These are phyloP conservation scores for Pitta sordida DNA, from an alignment of 2,113 vertebrate species.

Conservation along the genomic window DNA sequence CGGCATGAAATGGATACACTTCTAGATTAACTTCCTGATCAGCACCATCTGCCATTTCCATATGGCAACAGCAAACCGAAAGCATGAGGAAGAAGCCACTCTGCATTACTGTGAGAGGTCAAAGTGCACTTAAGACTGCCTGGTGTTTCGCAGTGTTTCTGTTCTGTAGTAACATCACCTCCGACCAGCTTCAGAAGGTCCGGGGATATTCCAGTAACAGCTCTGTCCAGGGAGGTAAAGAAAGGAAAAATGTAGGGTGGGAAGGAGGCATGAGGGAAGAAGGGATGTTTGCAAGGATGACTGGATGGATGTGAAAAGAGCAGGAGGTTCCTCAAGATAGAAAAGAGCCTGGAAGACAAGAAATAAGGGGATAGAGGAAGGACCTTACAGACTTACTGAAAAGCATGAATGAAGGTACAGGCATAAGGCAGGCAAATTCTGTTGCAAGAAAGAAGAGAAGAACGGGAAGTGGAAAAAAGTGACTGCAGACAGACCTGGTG, in stretches of 20 bases:
- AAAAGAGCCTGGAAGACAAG: neutral
- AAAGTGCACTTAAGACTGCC: neutral
- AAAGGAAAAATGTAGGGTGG: neutral
- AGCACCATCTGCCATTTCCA: constrained; percentile 64
- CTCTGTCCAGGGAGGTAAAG: neutral
- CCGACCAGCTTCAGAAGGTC: neutral
- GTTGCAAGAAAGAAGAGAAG: neutral
- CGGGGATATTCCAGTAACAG: neutral
- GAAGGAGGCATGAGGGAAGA: neutral
- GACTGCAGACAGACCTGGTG: neutral
- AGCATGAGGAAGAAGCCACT: neutral
- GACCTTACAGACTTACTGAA: neutral
- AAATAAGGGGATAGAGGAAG: neutral
- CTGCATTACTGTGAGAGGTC: neutral
- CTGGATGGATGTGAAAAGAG: neutral
- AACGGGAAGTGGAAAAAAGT: neutral
- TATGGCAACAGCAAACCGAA: constrained; percentile 29
- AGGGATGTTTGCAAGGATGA: neutral
- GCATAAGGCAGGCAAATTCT: neutral
- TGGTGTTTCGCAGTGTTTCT: neutral
- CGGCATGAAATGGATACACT: constrained; percentile 52
- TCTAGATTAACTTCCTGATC: constrained; percentile 64
- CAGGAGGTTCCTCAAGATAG: neutral
- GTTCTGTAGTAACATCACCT: neutral
- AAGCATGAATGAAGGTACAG: neutral